Conservation (phyloP, 2,888 invertebrate genomes). For the Erebia aethiops region DNA sequence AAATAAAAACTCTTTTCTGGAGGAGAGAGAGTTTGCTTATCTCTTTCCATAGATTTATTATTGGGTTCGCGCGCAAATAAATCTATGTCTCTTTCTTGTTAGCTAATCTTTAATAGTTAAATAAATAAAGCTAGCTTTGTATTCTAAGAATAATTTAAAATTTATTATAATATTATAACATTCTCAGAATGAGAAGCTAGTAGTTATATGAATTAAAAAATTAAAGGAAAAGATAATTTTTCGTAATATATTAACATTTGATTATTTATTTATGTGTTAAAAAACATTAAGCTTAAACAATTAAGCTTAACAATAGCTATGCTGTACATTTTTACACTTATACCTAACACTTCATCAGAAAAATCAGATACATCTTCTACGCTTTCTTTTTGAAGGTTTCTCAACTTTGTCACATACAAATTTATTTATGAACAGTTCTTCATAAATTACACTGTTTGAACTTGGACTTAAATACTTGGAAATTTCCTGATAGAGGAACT, state of each 20-base stretch:
- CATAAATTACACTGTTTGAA: slow-evolving; percentile 65
- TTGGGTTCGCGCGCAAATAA: too few relatives aligned
- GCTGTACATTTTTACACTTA: neutral
- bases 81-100: too few relatives aligned
- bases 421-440: slow-evolving; percentile 71
- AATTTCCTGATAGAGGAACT: slow-evolving; percentile 64
- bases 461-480: slow-evolving; percentile 66
- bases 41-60: too few relatives aligned
- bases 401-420: slow-evolving; percentile 42
- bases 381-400: slow-evolving; percentile 50
- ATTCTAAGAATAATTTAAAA: too few relatives aligned
- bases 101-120: too few relatives aligned
- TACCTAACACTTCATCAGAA: neutral
- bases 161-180: too few relatives aligned
- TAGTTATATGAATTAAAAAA: too few relatives aligned
- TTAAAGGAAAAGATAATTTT: neutral
- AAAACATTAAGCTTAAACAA: neutral
- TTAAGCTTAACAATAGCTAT: neutral
- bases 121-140: too few relatives aligned
- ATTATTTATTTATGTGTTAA: neutral
- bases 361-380: slow-evolving; percentile 46
- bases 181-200: too few relatives aligned
- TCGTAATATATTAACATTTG: neutral
- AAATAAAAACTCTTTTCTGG: too few relatives aligned
- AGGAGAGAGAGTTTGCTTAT: too few relatives aligned